A percentile compares a stretch with the other conserved stretches of the same genome.
Conservation (phyloP, 2,888 invertebrate species). For the Empis livida region DNA sequence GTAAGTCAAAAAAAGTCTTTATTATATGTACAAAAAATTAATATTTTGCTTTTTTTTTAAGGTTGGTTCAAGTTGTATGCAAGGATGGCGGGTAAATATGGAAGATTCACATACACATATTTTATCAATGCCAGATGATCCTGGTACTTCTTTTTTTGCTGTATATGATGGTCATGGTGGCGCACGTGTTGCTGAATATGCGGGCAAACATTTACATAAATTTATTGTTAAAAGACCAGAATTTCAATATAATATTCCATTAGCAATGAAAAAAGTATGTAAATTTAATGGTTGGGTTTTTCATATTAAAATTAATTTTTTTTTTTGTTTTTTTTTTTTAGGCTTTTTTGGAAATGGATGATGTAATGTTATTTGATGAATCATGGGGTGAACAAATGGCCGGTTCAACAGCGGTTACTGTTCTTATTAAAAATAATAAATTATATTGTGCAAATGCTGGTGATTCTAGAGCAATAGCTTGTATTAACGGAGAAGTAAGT, state of each 20-base stretch:
- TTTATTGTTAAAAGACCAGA: constrained; percentile 71
- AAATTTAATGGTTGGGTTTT: constrained; percentile 4
- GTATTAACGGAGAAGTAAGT: constrained; percentile 68
- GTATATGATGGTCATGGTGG: constrained; percentile 73
- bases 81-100: constrained; percentile 99
- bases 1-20: constrained; percentile 16
- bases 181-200: constrained; percentile 83
- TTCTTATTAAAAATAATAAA: constrained; percentile 68
- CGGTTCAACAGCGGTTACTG: constrained; percentile 85
- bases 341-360: constrained; percentile 85
- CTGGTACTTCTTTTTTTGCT: constrained; percentile 85
- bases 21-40: no score
- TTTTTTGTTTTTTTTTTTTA: constrained; percentile 24
- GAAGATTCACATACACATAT: constrained; percentile 98
- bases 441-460: constrained; percentile 96
- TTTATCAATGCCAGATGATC: constrained; percentile 83
- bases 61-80: constrained; percentile 98
- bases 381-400: constrained; percentile 82
- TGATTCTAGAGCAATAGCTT: constrained; percentile 89
- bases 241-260: constrained; percentile 67
- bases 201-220: constrained; percentile 89
- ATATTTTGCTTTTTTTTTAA: no score
- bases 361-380: constrained; percentile 82
- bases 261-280: constrained; percentile 68
- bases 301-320: neutral